Percentiles rank a stretch among this genome's conserved stretches.
phyloP scores from a whole-genome alignment of 1,140 invertebrate genomes.

The Orius laevigatus region DNA sequence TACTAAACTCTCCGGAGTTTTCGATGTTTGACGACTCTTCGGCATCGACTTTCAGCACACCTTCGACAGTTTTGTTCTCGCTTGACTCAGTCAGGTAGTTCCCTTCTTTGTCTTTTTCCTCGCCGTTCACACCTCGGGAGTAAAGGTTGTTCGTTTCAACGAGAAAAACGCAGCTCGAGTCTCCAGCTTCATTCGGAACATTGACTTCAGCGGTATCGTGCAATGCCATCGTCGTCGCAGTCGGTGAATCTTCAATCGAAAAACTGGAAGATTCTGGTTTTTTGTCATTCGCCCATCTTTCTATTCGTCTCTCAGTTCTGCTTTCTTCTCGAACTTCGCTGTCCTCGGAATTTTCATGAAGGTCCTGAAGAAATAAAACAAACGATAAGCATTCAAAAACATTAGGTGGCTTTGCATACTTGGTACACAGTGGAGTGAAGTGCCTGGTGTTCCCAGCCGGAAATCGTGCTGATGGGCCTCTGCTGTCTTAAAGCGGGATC shows the following conservation, averaged over 20 bases:
- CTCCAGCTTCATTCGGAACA: slow-evolving; percentile 3
- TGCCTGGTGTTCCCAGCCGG: slow-evolving; percentile 68
- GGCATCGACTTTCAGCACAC: slow-evolving; percentile 13
- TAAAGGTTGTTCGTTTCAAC: no score
- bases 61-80: neutral
- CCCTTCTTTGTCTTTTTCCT: no score
- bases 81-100: no score
- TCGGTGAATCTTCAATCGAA: slow-evolving; percentile 11
- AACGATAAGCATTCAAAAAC: neutral
- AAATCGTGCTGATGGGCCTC: slow-evolving; percentile 88
- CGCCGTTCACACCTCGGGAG: no score
- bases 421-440: slow-evolving; percentile 11
- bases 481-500: slow-evolving; percentile 83
- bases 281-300: slow-evolving; percentile 5
- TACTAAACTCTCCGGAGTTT: slow-evolving; percentile 16
- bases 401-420: neutral
- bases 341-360: slow-evolving; percentile 17
- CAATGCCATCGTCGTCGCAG: slow-evolving; percentile 9
- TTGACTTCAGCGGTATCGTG: slow-evolving; percentile 15
- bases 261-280: neutral
- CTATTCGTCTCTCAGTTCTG: slow-evolving; percentile 10
- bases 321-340: slow-evolving; percentile 17
- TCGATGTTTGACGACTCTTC: slow-evolving; percentile 12
- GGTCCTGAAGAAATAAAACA: slow-evolving; percentile 16
- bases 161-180: neutral